Conservation (phyloP, 2,888 invertebrate genomes). For the Drosophila suboccidentalis region DNA sequence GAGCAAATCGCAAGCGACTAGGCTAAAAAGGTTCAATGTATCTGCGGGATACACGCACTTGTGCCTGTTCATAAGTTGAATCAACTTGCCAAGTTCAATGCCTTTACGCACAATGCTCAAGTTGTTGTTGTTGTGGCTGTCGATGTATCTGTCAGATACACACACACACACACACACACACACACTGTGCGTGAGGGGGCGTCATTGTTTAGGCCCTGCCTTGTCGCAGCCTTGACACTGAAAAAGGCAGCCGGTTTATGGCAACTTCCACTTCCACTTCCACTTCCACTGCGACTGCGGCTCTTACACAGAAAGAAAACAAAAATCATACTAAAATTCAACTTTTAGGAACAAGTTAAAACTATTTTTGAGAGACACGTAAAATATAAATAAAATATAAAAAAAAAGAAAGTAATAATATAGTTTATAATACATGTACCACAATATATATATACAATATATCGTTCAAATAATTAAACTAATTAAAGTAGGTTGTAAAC, state of each 20-base stretch:
- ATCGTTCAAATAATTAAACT: no score
- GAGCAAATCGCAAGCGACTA: constrained; percentile 18
- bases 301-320: neutral
- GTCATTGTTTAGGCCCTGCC: constrained; percentile 34
- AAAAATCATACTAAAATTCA: no score
- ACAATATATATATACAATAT: no score
- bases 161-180: constrained; percentile 22
- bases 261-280: neutral
- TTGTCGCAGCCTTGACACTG: constrained; percentile 55
- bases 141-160: constrained; percentile 37
- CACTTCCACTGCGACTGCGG: neutral
- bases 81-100: constrained; percentile 74
- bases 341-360: no score
- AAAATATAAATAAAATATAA: no score
- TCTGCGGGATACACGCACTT: constrained; percentile 61
- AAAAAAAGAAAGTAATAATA: no score
- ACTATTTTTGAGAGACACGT: no score
- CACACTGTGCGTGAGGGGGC: constrained; percentile 50
- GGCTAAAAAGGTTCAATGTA: constrained; percentile 65
- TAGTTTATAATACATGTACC: no score
- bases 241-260: constrained; percentile 49
- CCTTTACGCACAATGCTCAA: constrained; percentile 38
- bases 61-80: constrained; percentile 55
- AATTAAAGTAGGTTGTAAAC: no score
- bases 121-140: neutral